These are phyloP conservation scores for Cotesia typhae DNA, from an alignment of 1,140 invertebrate genomes.

Conservation along the genomic window DNA sequence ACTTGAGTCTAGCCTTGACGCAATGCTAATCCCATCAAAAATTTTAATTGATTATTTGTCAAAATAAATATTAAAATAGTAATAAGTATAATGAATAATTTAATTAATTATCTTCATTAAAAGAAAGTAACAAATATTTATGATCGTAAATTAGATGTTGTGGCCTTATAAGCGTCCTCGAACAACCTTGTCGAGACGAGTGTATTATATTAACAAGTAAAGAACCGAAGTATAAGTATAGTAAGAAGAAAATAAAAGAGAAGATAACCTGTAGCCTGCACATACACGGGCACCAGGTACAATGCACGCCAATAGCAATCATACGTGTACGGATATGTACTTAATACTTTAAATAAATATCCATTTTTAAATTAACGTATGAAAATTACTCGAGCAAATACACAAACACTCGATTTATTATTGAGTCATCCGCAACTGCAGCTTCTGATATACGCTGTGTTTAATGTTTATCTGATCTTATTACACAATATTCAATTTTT, in stretches of 20 bases:
- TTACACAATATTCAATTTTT: conserved; percentile 21
- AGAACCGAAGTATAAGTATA: too few species aligned
- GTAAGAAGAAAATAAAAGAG: not conserved
- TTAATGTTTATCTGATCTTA: conserved; percentile 25
- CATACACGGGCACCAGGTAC: not conserved
- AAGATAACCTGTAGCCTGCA: not conserved
- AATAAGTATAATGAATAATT: too few species aligned
- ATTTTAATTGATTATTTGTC: too few species aligned
- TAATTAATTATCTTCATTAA: too few species aligned
- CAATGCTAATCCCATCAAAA: too few species aligned
- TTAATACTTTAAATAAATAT: not conserved
- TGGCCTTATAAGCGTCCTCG: conserved; percentile 15
- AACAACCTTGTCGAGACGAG: conserved; percentile 33
- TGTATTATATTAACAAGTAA: conserved; percentile 8
- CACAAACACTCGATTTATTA: conserved; percentile 28
- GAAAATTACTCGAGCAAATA: conserved; percentile 29
- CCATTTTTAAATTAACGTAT: conserved; percentile 1
- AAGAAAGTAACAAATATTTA: conserved; percentile 14
- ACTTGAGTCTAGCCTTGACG: too few species aligned
- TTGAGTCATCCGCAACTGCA: conserved; percentile 29
- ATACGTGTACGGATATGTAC: not conserved
- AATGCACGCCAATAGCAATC: conserved; percentile 15
- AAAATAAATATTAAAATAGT: too few species aligned
- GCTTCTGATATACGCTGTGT: not conserved
- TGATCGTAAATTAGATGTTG: conserved; percentile 18